phyloP scores from a whole-genome alignment of 2,797 vertebrate species.

The Cuculus canorus region DNA sequence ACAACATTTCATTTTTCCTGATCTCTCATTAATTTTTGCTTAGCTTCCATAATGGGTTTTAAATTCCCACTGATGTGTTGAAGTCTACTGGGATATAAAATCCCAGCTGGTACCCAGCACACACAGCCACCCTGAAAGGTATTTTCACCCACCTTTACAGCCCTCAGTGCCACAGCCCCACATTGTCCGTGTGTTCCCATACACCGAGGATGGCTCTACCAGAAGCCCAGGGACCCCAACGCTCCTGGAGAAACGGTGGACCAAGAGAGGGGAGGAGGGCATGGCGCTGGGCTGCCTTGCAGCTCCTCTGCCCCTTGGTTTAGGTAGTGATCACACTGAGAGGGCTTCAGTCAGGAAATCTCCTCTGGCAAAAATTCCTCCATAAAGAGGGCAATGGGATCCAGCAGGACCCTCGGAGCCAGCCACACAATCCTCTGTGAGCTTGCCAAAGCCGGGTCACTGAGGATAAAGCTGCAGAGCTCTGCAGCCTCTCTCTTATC shows the following conservation, averaged over 20 bases:
- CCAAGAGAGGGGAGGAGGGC: background rate
- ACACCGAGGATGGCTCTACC: background rate
- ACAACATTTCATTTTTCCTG: background rate
- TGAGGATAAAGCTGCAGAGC: background rate
- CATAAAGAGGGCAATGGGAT: background rate
- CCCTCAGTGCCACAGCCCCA: background rate
- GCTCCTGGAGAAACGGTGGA: background rate
- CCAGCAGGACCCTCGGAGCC: background rate
- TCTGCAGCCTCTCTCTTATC: background rate
- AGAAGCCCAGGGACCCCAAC: background rate
- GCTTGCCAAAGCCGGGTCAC: background rate
- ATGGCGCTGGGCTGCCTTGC: background rate
- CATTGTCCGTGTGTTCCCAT: rapidly evolving
- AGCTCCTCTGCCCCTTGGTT: background rate
- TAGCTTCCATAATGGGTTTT: background rate
- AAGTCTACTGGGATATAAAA: background rate
- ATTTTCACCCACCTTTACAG: background rate
- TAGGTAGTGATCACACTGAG: background rate
- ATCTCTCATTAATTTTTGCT: background rate
- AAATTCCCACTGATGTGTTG: background rate
- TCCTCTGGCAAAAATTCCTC: background rate
- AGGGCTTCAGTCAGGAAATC: background rate
- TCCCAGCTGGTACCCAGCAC: background rate
- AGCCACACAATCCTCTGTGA: rapidly evolving
- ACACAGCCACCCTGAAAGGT: background rate